These are phyloP conservation scores for Acanthisitta chloris DNA, from an alignment of 2,113 vertebrate species.

Conservation along the genomic window DNA sequence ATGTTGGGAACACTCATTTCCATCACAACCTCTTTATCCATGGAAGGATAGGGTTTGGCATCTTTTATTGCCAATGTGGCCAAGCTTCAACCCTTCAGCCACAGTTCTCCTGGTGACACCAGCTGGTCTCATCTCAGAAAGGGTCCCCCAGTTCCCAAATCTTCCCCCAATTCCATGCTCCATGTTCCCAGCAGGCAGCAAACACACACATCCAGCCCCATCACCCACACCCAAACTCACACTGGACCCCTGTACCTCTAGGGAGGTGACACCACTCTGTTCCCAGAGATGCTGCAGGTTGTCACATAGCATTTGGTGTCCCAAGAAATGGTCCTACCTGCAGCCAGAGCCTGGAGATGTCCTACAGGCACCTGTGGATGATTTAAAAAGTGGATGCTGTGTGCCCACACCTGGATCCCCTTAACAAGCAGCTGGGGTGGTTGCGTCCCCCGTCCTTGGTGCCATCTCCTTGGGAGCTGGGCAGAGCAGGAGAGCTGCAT, in stretches of 20 bases:
- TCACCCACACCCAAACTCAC: background rate
- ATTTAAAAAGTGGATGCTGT: background rate
- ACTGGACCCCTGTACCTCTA: background rate
- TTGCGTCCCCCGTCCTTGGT: no score
- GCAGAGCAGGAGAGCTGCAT: background rate
- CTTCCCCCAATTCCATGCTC: background rate
- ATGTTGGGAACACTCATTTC: background rate
- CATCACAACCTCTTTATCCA: background rate
- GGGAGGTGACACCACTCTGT: background rate
- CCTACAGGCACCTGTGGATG: accelerated
- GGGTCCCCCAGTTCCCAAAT: background rate
- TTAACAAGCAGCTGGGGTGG: background rate
- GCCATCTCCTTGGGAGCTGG: background rate
- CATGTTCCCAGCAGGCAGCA: background rate
- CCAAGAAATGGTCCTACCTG: background rate
- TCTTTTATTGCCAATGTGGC: background rate
- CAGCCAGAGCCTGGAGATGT: background rate
- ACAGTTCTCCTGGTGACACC: background rate
- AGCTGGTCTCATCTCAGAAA: background rate
- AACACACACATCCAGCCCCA: background rate
- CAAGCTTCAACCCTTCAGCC: background rate
- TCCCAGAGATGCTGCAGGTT: background rate
- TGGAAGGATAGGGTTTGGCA: background rate
- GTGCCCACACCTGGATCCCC: accelerated
- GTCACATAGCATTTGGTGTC: background rate